phyloP scores from a whole-genome alignment of 2,888 invertebrate species.

The Leucania comma region DNA sequence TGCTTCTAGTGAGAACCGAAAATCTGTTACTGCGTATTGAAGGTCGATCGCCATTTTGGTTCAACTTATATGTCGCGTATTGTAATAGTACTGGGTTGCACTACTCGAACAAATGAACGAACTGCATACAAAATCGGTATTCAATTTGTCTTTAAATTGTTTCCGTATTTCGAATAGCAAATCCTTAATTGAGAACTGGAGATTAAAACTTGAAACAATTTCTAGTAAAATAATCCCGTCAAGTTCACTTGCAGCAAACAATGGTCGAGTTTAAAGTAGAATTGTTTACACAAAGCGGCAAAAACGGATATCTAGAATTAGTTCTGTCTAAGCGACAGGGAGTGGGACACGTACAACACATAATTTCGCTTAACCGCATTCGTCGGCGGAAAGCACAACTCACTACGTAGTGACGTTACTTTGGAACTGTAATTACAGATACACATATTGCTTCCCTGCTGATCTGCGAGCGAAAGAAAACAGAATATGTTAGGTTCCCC shows the following conservation, averaged over 20 bases:
- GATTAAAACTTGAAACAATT: constrained; percentile 43
- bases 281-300: constrained; percentile 61
- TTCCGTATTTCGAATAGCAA: constrained; percentile 35
- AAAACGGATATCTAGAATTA: constrained; percentile 68
- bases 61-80: too few species aligned
- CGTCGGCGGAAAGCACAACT: constrained; percentile 63
- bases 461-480: constrained; percentile 57
- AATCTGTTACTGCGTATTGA: too few species aligned
- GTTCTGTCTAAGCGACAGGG: constrained; percentile 60
- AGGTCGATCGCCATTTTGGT: too few species aligned
- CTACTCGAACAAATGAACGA: constrained; percentile 1
- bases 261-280: constrained; percentile 45
- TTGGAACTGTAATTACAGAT: constrained; percentile 63
- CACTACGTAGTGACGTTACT: constrained; percentile 58
- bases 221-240: constrained; percentile 36
- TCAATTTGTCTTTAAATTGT: constrained; percentile 34
- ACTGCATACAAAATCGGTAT: constrained; percentile 21
- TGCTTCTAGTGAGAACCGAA: too few species aligned
- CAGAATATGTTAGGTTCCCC: constrained; percentile 20
- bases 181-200: constrained; percentile 36
- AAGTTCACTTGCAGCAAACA: constrained; percentile 36
- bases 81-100: constrained; percentile 6
- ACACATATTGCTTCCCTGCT: constrained; percentile 53
- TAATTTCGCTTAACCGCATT: constrained; percentile 75
- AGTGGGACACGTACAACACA: constrained; percentile 69